Evolutionary conservation across 2,888 invertebrate genomes (phyloP).

Genomic region (Nomada ruficornis): DNA sequence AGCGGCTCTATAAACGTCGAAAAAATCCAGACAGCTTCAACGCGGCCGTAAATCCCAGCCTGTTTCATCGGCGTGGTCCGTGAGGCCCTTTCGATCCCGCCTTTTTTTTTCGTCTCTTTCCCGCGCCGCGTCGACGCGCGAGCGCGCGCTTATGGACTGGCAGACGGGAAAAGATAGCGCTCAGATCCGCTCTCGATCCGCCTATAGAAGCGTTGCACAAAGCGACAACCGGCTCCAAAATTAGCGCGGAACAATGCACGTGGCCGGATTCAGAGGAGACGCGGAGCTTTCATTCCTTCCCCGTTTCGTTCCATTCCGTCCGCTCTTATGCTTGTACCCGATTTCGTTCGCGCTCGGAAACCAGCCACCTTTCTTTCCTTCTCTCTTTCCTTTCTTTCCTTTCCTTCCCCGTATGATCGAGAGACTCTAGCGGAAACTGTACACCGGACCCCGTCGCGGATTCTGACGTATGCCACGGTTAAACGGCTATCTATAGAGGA

Average conservation of each 20-base stretch:
- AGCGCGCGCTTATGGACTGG: not conserved
- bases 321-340: slow-evolving; percentile 54
- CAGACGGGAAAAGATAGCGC: slow-evolving; percentile 58
- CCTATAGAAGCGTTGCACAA: slow-evolving; percentile 79
- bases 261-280: slow-evolving; percentile 78
- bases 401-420: slow-evolving; percentile 52
- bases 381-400: slow-evolving; percentile 49
- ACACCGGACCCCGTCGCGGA: slow-evolving; percentile 33
- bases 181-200: slow-evolving; percentile 70
- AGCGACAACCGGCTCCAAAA: slow-evolving; percentile 81
- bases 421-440: slow-evolving; percentile 58
- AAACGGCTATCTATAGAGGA: slow-evolving; percentile 75
- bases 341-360: slow-evolving; percentile 38
- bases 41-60: slow-evolving; percentile 51
- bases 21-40: slow-evolving; percentile 56
- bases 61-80: slow-evolving; percentile 51
- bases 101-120: slow-evolving; percentile 33
- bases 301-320: slow-evolving; percentile 23
- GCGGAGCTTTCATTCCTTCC: slow-evolving; percentile 65
- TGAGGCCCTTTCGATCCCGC: slow-evolving; percentile 58
- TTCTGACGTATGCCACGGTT: slow-evolving; percentile 68
- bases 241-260: slow-evolving; percentile 83
- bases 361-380: slow-evolving; percentile 14
- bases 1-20: slow-evolving; percentile 52
- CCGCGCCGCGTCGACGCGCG: slow-evolving; percentile 13